phyloP scores from a whole-genome alignment of 1,140 invertebrate species.

The Alviniconcha marisindica region DNA sequence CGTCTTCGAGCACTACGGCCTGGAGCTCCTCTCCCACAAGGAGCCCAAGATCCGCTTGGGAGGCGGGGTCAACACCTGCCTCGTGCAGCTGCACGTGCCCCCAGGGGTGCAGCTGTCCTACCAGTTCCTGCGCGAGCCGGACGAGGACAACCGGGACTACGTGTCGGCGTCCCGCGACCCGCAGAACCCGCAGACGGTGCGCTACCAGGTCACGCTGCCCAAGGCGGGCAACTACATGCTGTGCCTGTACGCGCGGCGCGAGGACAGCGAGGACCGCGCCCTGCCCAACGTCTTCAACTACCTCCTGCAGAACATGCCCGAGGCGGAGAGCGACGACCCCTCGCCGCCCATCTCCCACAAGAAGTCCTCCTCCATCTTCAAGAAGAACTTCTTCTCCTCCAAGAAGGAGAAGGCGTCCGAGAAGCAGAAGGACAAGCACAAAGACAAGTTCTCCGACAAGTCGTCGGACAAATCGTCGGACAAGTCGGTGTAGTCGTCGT shows the following conservation, averaged over 20 bases:
- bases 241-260: slow-evolving; percentile 67
- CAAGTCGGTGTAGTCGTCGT: slow-evolving; percentile 36
- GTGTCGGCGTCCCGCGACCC: slow-evolving; percentile 57
- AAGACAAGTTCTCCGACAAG: slow-evolving; percentile 47
- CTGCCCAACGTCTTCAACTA: slow-evolving; percentile 73
- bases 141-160: slow-evolving; percentile 70
- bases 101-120: slow-evolving; percentile 64
- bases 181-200: slow-evolving; percentile 51
- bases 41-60: slow-evolving; percentile 69
- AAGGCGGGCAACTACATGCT: slow-evolving; percentile 73
- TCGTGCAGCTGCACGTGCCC: slow-evolving; percentile 66
- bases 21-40: slow-evolving; percentile 66
- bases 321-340: slow-evolving; percentile 23
- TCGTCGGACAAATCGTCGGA: slow-evolving; percentile 48
- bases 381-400: slow-evolving; percentile 50
- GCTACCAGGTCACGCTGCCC: slow-evolving; percentile 62
- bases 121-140: slow-evolving; percentile 71
- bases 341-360: slow-evolving; percentile 30
- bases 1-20: slow-evolving; percentile 64
- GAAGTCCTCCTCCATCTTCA: slow-evolving; percentile 56
- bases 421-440: slow-evolving; percentile 56
- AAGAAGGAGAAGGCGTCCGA: slow-evolving; percentile 51
- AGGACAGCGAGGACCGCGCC: slow-evolving; percentile 55
- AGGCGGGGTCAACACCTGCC: slow-evolving; percentile 51
- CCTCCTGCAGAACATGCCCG: slow-evolving; percentile 63